Percentiles rank a stretch among this genome's conserved stretches.
phyloP scores from a whole-genome alignment of 2,797 vertebrate genomes.

The Menidia menidia region DNA sequence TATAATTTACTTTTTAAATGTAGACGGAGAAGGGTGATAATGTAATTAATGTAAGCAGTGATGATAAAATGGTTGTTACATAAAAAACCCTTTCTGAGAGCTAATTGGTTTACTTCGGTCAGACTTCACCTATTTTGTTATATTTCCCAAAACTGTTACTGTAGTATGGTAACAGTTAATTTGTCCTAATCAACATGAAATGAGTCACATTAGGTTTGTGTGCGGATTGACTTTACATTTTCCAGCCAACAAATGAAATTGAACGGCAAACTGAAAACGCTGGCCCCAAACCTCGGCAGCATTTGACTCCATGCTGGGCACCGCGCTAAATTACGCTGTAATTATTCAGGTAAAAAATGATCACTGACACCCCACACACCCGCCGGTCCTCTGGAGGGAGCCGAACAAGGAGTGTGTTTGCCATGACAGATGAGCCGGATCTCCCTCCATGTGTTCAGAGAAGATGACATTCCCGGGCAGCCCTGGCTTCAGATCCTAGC shows the following conservation, averaged over 20 bases:
- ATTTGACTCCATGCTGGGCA: constrained; percentile 44
- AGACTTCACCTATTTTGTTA: not conserved
- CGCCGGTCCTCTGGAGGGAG: constrained; percentile 36
- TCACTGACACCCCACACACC: constrained; percentile 51
- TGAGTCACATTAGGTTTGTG: constrained; percentile 11
- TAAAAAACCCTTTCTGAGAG: too few relatives aligned
- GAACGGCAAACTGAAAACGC: constrained; percentile 27
- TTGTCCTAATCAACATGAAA: not conserved
- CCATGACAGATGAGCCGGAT: constrained; percentile 67
- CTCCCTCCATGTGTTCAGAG: constrained; percentile 40
- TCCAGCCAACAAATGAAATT: not conserved
- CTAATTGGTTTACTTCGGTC: too few relatives aligned
- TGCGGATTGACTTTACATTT: too few relatives aligned
- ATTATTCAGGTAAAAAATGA: constrained; percentile 75
- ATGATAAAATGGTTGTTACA: too few relatives aligned
- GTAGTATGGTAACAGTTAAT: not conserved
- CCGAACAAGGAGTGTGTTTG: constrained; percentile 44
- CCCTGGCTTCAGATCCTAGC: constrained; percentile 43
- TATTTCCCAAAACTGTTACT: not conserved
- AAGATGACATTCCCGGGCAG: constrained; percentile 69
- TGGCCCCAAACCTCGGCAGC: constrained; percentile 52
- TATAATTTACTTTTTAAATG: too few relatives aligned
- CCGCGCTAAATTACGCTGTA: constrained; percentile 74
- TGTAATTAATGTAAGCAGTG: too few relatives aligned
- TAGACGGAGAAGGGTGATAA: too few relatives aligned